Evolutionary conservation across 2,113 vertebrate species (phyloP).

Genomic region (Seriola quinqueradiata): DNA sequence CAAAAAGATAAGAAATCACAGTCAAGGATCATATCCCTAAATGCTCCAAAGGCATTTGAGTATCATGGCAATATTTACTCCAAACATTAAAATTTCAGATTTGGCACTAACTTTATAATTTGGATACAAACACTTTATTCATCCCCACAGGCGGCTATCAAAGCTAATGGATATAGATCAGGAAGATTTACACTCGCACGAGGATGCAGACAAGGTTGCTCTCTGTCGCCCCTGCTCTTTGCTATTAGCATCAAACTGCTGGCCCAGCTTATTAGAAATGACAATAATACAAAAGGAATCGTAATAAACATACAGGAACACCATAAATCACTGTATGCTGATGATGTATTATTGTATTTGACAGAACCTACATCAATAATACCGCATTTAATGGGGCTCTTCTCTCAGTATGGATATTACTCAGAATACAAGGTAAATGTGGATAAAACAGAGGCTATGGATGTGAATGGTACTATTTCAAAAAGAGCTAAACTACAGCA

Average conservation of each 20-base stretch:
- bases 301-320: background rate
- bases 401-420: background rate
- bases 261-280: background rate
- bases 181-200: background rate
- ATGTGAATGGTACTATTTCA: too few relatives aligned
- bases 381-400: background rate
- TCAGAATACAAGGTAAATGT: constrained; percentile 6
- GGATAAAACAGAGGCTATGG: background rate
- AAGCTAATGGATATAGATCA: too few relatives aligned
- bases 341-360: background rate
- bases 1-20: background rate
- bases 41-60: background rate
- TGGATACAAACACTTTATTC: too few relatives aligned
- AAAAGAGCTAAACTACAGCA: too few relatives aligned
- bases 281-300: background rate
- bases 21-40: background rate
- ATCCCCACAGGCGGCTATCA: too few relatives aligned
- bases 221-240: background rate
- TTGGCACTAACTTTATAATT: too few relatives aligned
- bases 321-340: background rate
- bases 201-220: background rate
- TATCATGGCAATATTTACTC: background rate
- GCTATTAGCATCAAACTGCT: background rate
- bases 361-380: background rate
- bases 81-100: too few relatives aligned